These are phyloP conservation scores for Arbacia lixula DNA, from an alignment of 53 echinoderm and acorn worm genomes.

Conservation along the genomic window DNA sequence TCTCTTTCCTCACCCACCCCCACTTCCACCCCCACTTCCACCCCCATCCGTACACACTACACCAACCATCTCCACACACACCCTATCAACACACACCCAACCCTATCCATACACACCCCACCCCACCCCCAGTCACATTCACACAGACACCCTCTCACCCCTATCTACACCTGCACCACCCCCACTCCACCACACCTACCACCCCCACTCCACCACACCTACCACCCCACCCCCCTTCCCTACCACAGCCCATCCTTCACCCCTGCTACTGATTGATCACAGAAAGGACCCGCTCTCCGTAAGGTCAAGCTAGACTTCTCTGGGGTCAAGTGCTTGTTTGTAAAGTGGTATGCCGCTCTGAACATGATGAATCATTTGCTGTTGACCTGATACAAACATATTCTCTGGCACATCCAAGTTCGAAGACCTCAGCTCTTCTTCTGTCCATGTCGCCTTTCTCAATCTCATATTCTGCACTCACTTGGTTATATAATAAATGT, in stretches of 20 bases:
- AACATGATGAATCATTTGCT: slow-evolving; percentile 52
- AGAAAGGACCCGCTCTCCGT: not conserved
- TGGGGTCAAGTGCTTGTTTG: slow-evolving; percentile 47
- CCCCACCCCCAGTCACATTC: too few species aligned
- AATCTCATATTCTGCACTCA: too few species aligned
- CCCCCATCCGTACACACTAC: too few species aligned
- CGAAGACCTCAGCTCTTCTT: slow-evolving; percentile 43
- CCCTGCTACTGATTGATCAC: slow-evolving; percentile 53
- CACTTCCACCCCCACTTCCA: too few species aligned
- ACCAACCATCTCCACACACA: too few species aligned
- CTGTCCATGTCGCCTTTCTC: too few species aligned
- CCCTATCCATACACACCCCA: too few species aligned
- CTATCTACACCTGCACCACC: not conserved
- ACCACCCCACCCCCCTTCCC: slow-evolving; percentile 23
- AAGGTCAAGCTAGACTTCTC: slow-evolving; percentile 50
- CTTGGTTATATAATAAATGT: too few species aligned
- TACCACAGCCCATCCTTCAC: not conserved
- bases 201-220: not conserved
- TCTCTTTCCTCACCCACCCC: too few species aligned
- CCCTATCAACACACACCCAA: too few species aligned
- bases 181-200: slow-evolving; percentile 3
- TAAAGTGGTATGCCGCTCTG: slow-evolving; percentile 20
- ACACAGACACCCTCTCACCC: too few species aligned
- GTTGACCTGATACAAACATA: slow-evolving; percentile 57
- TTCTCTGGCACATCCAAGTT: slow-evolving; percentile 32